Base-by-base conservation (phyloP, 2,797 vertebrate genomes). In the Champsocephalus esox region DNA sequence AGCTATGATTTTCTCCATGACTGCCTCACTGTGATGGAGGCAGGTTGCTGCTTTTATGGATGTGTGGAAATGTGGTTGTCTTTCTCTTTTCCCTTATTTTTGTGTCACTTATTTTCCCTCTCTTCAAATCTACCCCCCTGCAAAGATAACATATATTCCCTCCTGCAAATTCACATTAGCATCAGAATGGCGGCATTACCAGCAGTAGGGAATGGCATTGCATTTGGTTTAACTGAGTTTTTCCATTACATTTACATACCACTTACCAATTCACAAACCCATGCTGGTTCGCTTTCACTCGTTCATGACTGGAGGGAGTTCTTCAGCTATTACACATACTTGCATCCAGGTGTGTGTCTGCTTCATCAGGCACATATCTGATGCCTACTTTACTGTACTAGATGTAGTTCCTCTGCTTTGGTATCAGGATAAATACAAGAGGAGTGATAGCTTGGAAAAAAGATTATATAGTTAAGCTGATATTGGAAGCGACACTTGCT, bases 1-100 rank as follows among this genome's bases (percentile, higher is more conserved):
- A 70, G 83, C 86, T 86, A 84, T 92, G 90, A 92, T 94, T 96
- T 94, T 96, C 92, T 89, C 80, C 93, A 93, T 92, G 92, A 86
- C 93, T 94, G 92, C 91, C 84, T 94, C 75, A 67, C 78, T 41
- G 70, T 90, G 93, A 89, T 92, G 91, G 86, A 91, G 84, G 85
- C 77, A 88, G 79, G 94, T 93, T 93, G 82, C 90, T 88, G 86
- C 88, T 86, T 95, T 96, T 95, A 92, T 79, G 87, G 92, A 83
- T 92, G 89, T 58, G 17, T 85, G 70, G 71, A 87, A 79, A 83
- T 73, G 66, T 72, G 69, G 60, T 75, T 82, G 55, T 72, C 69
- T 74, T 76, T 65, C 55, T 75, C 54, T 76, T 67, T 68, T 54
- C 61, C 44, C 59, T 63, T 79, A 50, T 66, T 85, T 56, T 50